These are phyloP conservation scores for Sebastes steindachneri DNA, from an alignment of 2,797 vertebrate genomes.

Conservation along the genomic window DNA sequence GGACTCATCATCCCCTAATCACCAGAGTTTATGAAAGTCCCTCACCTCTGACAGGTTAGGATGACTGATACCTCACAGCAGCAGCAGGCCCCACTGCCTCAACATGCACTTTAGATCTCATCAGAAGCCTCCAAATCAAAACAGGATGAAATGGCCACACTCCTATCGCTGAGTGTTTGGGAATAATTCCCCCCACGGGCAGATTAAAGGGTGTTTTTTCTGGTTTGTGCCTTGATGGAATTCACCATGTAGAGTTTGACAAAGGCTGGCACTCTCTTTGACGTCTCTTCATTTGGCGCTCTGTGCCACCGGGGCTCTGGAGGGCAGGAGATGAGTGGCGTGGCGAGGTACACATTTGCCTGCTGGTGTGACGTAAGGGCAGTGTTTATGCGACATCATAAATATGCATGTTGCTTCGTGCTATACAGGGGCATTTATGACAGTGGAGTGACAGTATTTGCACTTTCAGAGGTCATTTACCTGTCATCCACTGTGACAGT, in stretches of 20 bases:
- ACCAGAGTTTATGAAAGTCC: slow-evolving; percentile 87
- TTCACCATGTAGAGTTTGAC: slow-evolving; percentile 71
- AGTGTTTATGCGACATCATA: slow-evolving; percentile 81
- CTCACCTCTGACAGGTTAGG: slow-evolving; percentile 72
- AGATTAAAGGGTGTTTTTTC: slow-evolving; percentile 75
- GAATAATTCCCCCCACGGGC: slow-evolving; percentile 48
- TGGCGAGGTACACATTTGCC: slow-evolving; percentile 73
- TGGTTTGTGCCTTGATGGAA: slow-evolving; percentile 65
- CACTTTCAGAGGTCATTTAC: slow-evolving; percentile 82
- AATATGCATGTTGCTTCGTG: slow-evolving; percentile 82
- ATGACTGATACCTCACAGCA: slow-evolving; percentile 74
- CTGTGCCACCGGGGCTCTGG: slow-evolving; percentile 67
- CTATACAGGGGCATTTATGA: slow-evolving; percentile 76
- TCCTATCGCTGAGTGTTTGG: slow-evolving; percentile 33
- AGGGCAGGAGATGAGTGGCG: slow-evolving; percentile 75
- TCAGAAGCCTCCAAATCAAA: slow-evolving; percentile 66
- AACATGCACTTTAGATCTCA: slow-evolving; percentile 75
- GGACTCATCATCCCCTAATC: slow-evolving; percentile 85
- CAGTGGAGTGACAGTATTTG: slow-evolving; percentile 78
- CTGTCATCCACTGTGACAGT: slow-evolving; percentile 77
- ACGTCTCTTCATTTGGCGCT: slow-evolving; percentile 64
- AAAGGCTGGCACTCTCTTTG: slow-evolving; percentile 79
- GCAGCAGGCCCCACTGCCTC: slow-evolving; percentile 68
- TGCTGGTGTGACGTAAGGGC: slow-evolving; percentile 75
- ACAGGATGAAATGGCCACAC: slow-evolving; percentile 70